A percentile compares a stretch with the other conserved stretches of the same genome.
Conservation (phyloP, 2,113 vertebrate species). For the Neolamprologus fasciatus region DNA sequence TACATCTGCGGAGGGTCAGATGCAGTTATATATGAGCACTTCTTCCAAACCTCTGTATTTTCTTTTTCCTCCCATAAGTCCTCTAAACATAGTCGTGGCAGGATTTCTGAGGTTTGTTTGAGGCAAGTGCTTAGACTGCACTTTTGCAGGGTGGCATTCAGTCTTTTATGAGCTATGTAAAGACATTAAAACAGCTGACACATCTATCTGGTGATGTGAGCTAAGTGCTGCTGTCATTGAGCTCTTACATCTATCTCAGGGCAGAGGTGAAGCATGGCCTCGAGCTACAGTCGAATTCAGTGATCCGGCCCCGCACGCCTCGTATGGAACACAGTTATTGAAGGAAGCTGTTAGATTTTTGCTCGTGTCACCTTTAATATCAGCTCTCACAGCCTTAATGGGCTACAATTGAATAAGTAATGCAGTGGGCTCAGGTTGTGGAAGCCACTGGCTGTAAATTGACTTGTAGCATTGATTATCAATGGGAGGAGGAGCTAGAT, state of each 20-base stretch:
- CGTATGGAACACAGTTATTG: slow-evolving; percentile 11
- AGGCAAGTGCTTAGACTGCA: slow-evolving; percentile 20
- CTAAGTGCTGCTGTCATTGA: slow-evolving; percentile 41
- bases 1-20: background rate
- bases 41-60: background rate
- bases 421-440: slow-evolving; percentile 20
- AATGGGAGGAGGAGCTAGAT: slow-evolving; percentile 7
- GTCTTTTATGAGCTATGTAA: slow-evolving; percentile 27
- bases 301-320: background rate
- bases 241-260: slow-evolving; percentile 42
- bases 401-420: slow-evolving; percentile 44
- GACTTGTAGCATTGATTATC: slow-evolving; percentile 58
- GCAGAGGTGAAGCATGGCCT: slow-evolving; percentile 43
- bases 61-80: background rate
- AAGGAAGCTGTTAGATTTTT: slow-evolving; percentile 27
- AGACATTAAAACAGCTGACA: slow-evolving; percentile 42
- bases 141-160: slow-evolving; percentile 14
- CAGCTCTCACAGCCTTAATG: slow-evolving; percentile 9
- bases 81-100: background rate
- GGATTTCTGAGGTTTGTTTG: background rate
- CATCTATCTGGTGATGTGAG: slow-evolving; percentile 27
- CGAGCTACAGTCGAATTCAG: background rate
- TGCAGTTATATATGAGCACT: background rate
- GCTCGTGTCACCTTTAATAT: slow-evolving; percentile 39
- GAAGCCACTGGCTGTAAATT: slow-evolving; percentile 49